Evolutionary conservation across 2,113 vertebrate species (phyloP), one percentile per base, ranked within the genome.

Genomic region (Epinephelus moara): DNA sequence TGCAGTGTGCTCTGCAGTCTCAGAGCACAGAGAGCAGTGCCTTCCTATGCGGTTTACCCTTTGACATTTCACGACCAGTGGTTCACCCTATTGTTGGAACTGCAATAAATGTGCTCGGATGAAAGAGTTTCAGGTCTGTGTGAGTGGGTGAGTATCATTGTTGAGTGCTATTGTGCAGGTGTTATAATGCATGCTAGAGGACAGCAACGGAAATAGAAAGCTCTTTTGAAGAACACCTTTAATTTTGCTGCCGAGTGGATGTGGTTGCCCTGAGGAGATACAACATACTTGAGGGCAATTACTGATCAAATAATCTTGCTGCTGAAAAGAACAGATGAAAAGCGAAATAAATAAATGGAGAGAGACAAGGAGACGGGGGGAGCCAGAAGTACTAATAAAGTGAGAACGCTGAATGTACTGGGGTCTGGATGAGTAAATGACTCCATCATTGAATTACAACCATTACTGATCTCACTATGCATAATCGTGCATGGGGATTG

Each of bases 281-380:
- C 69, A 79, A 69, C 72, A 61, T 49, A 71, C 40, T 74, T 73
- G 37, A 74, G 62, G 73, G 66, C 37, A 85, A 81, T 80, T 78
- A 70, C 70, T 81, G 70, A 84, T 85, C 81, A 86, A 88, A 87
- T 70, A 82, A 79, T 88, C 61, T 70, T 15, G 42, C 66, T 61
- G 61, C 47, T 64, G 47, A 81, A 88, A 75, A 85, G 75, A 70
- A 82, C 52, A 69, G 50, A 81, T 81, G 62, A 81, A 87, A 90
- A 73, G 63, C 23, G 12, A 81, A 86, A 82, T 59, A 64, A 82
- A 85, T 76, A 64, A 82, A 85, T 76, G 33, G 53, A 81, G 49
- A 47, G 66, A 67, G 74, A 75, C 56, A 72, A 62, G 61, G 25
- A 69, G 67, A 69, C 37, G 9, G 11, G n/a, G 37, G 52, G 15